Evolutionary conservation across 1,140 invertebrate genomes (phyloP), one percentile per base, ranked within the genome.

Genomic region (Ephestia elutella): DNA sequence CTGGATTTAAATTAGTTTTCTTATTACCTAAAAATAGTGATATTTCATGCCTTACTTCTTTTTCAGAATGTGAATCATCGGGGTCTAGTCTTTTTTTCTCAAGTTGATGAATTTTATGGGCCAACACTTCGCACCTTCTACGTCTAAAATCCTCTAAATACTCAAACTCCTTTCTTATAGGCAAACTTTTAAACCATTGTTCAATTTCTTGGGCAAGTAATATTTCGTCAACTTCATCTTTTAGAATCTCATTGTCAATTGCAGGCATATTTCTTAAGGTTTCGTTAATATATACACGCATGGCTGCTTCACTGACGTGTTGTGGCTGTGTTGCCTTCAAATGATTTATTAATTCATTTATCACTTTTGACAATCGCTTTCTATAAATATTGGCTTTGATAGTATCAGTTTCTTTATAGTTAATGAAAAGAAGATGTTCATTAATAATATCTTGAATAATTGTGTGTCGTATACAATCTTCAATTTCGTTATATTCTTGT

Each of bases 331-430:
- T 21, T 17, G 25, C 38, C 13, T 54, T 8, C 11, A 28, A 11
- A 11, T 38, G 3, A 11, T 60, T 35, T 18, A 30, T 19, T 54
- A 60, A 49, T 17, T 60, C 50, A 30, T 60, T 51, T 5, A 60
- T 17, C 17, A 19, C 56, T 44, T 56, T 56, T 54, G 56, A 56
- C 3, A 61, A 9, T 1, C 54, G 54, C 13, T 56, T 48, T 38
- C 25, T 61, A 15, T 56, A 61, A 5, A 61, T 48, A 17, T 61
- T 61, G 2, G 54, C 21, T 61, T 61, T 61, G 0, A 61, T 10
- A 5, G 54, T 19, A 35, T 56, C 48, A 4, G 32, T 17, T 15
- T 54, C 54, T 51, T 56, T 56, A 38, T 56, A 61, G 11, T 56
- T 61, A 2, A 18, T 19, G 18, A 19, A 53, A 1, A 61, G 25